A percentile compares a stretch with the other conserved stretches of the same genome.
Evolutionary conservation across 64 coral and sea anemone species (phyloP).

Genomic region (Porites australiensis): DNA sequence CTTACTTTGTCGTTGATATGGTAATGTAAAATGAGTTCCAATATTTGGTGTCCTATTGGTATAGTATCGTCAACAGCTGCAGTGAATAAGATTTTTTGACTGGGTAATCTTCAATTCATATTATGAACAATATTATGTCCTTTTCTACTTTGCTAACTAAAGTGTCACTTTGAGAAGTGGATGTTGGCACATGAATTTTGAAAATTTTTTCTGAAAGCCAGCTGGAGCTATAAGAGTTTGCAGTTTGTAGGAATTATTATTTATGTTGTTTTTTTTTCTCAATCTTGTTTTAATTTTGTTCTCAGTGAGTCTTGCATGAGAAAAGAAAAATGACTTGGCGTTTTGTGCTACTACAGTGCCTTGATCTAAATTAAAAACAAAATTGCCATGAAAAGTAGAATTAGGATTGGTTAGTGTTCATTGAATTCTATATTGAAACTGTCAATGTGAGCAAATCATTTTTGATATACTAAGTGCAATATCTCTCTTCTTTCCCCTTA

Average conservation of each 20-base stretch:
- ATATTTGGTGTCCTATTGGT: conserved; percentile 25
- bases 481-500: background rate
- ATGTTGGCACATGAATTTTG: background rate
- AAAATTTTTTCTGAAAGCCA: background rate
- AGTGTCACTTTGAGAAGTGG: background rate
- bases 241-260: background rate
- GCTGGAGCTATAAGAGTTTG: background rate
- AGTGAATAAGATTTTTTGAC: conserved; percentile 7
- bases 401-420: conserved; percentile 36
- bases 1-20: conserved; percentile 7
- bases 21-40: conserved; percentile 24
- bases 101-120: background rate
- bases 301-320: background rate
- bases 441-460: conserved; percentile 44
- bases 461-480: conserved; percentile 17
- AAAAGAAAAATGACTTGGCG: background rate
- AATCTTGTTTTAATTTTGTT: background rate
- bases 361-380: conserved; percentile 7
- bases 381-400: conserved; percentile 1
- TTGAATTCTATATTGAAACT: conserved; percentile 42
- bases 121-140: background rate
- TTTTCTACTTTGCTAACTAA: background rate
- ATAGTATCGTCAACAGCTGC: background rate
- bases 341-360: background rate
- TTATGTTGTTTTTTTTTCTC: background rate